phyloP scores from a whole-genome alignment of 1,140 invertebrate genomes.

The Amyelois transitella region DNA sequence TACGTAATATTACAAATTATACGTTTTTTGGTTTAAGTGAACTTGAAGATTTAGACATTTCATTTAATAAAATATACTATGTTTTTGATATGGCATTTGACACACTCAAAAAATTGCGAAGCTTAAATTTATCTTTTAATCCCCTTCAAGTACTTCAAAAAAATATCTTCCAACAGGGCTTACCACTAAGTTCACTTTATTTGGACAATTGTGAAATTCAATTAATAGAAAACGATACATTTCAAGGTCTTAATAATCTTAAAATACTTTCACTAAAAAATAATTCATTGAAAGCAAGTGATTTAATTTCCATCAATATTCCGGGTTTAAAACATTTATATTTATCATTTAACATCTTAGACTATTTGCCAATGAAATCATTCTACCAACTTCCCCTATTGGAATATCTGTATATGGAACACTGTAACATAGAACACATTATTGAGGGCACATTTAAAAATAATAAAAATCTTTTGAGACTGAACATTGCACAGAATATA shows the following conservation, averaged over 20 bases:
- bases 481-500: constrained; percentile 65
- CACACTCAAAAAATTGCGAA: constrained; percentile 77
- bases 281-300: constrained; percentile 81
- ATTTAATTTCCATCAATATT: constrained; percentile 81
- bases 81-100: constrained; percentile 80
- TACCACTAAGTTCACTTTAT: constrained; percentile 76
- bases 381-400: constrained; percentile 60
- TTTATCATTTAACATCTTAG: constrained; percentile 57
- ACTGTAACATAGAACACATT: constrained; percentile 64
- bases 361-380: constrained; percentile 52
- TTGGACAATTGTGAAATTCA: constrained; percentile 77
- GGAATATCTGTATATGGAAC: constrained; percentile 59
- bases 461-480: constrained; percentile 56
- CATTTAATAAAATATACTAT: constrained; percentile 77
- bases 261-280: constrained; percentile 78
- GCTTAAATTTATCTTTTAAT: constrained; percentile 81
- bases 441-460: constrained; percentile 53
- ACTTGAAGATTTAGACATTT: constrained; percentile 80
- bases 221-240: constrained; percentile 76
- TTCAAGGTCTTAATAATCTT: constrained; percentile 76
- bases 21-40: constrained; percentile 81
- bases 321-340: constrained; percentile 77
- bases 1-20: constrained; percentile 63
- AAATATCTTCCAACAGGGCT: constrained; percentile 78
- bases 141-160: constrained; percentile 76